Base-by-base conservation (phyloP, 2,113 vertebrate species). In the Hyperoodon ampullatus region DNA sequence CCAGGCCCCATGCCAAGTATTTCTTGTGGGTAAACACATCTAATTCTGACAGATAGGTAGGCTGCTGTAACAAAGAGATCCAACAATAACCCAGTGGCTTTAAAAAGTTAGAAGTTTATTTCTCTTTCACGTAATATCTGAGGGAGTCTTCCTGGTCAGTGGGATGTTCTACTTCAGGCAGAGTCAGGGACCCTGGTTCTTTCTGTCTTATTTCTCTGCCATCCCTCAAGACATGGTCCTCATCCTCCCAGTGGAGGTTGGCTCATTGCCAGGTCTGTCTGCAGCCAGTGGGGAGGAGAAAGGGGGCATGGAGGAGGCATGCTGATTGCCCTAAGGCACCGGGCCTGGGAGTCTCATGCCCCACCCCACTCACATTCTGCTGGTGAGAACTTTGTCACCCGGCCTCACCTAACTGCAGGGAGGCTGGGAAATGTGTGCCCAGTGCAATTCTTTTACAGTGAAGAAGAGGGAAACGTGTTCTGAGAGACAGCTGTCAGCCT, bases 281-380 rank as follows among this genome's bases (percentile, higher is more conserved):
- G 21, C 26, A 85, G 19, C 50, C 60, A 26, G 13, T 1, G 1
- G 14, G 30, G 82, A 85, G n/a, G 42, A 42, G 39, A 78, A 18
- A 55, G 68, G 15, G 26, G 55, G 11, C 10, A 4, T 1, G 53
- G 33, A 30, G 10, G 3, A 81, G 23, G 13, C 28, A 58, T 11
- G 0, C 7, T 12, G 30, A 63, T 30, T 4, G 2, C 28, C 39
- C 6, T 0, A 2, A 21, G 16, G 24, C 47, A 2, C 74, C 33
- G 23, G n/a, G 9, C 28, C 60, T 33, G 6, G 71, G 26, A 28
- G 14, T 16, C 60, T 58, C 65, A 24, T 47, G 10, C 16, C 0
- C 6, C 70, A 28, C 4, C 28, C 35, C 23, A 24, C 47, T 60
- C 83, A 23, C 0, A 26, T n/a, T 50, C 55, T 26, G 2, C 28